These are phyloP conservation scores for Bagarius yarrelli DNA, from an alignment of 2,113 vertebrate species.

Conservation along the genomic window DNA sequence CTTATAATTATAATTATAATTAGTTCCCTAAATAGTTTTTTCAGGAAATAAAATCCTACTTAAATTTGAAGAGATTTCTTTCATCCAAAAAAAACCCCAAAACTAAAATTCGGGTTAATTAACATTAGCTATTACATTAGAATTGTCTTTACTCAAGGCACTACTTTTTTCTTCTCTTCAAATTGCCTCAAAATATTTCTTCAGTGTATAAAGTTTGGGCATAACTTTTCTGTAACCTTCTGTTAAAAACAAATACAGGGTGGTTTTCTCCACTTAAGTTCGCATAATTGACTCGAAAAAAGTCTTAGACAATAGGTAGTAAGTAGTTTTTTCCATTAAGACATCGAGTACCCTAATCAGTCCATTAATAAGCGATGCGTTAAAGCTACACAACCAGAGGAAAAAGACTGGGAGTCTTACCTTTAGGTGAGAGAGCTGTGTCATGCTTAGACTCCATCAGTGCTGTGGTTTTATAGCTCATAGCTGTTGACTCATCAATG, in stretches of 20 bases:
- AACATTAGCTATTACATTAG: background rate
- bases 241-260: constrained; percentile 2
- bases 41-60: background rate
- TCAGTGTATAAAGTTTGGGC: background rate
- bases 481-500: constrained; percentile 55
- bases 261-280: background rate
- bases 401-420: constrained; percentile 42
- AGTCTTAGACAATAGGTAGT: background rate
- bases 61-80: background rate
- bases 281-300: background rate
- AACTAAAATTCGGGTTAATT: background rate
- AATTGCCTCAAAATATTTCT: background rate
- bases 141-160: background rate
- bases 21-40: background rate
- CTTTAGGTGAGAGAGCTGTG: constrained; percentile 49
- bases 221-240: constrained; percentile 14
- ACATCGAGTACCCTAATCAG: background rate
- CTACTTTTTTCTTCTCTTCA: background rate
- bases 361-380: background rate
- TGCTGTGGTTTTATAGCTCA: constrained; percentile 53
- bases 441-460: constrained; percentile 51
- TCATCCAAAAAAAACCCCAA: no score
- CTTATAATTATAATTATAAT: background rate
- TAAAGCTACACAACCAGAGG: constrained; percentile 22
- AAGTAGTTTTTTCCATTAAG: background rate